These are phyloP conservation scores for Rhopalosiphum padi DNA, from an alignment of 1,140 invertebrate species.

Conservation along the genomic window DNA sequence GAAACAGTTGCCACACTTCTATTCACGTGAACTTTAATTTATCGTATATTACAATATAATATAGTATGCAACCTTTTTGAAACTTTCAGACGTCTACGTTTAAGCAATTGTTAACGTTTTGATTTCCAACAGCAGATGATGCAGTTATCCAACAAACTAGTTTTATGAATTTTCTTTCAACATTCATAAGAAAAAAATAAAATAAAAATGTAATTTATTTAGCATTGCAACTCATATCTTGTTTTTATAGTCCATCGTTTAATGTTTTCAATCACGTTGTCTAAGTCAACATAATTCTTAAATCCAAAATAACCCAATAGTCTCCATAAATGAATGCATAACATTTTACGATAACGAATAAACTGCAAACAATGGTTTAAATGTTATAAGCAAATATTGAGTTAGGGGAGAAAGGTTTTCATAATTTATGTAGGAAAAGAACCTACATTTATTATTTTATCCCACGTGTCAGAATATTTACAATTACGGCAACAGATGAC, in stretches of 20 bases:
- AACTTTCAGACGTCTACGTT: not conserved
- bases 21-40: not conserved
- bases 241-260: not conserved
- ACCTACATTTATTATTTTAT: constrained; percentile 37
- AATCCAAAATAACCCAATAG: not conserved
- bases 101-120: not conserved
- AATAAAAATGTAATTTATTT: not conserved
- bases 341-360: not conserved
- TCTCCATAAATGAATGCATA: not conserved
- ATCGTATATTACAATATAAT: not conserved
- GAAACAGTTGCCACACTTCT: not conserved
- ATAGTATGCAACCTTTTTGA: not conserved
- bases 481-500: constrained; percentile 7
- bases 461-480: constrained; percentile 1
- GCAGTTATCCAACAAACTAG: not conserved
- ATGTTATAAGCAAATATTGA: constrained; percentile 7
- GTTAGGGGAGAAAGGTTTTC: not conserved
- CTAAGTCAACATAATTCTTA: not conserved
- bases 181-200: not conserved
- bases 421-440: constrained; percentile 41
- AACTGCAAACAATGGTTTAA: not conserved
- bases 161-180: not conserved
- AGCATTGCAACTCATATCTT: not conserved
- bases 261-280: not conserved
- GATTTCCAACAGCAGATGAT: not conserved